Percentiles rank a stretch among this genome's conserved stretches.
phyloP scores from a whole-genome alignment of 2,797 vertebrate genomes.

The Ispidina lecontei region DNA sequence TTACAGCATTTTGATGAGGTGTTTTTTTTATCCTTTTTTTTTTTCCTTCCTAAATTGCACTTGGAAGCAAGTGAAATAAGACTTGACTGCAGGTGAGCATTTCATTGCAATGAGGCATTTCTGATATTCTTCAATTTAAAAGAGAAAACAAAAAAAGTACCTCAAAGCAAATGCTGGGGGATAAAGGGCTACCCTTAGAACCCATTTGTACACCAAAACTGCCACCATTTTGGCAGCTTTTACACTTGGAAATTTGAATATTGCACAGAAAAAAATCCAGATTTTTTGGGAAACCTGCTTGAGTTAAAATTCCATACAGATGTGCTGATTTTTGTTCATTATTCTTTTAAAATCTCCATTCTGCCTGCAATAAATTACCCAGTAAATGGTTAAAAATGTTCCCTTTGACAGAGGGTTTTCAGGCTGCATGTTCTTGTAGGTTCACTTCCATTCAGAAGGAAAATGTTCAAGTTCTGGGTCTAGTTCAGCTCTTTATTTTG shows the following conservation, averaged over 20 bases:
- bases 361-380: constrained; percentile 58
- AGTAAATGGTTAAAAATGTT: constrained; percentile 44
- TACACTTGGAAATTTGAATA: constrained; percentile 70
- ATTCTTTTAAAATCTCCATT: constrained; percentile 29
- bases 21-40: background rate
- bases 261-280: constrained; percentile 70
- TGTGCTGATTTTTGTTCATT: background rate
- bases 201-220: constrained; percentile 56
- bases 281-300: constrained; percentile 55
- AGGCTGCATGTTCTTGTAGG: constrained; percentile 21
- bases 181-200: constrained; percentile 65
- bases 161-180: constrained; percentile 49
- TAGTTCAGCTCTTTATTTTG: constrained; percentile 29
- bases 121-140: constrained; percentile 49
- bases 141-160: constrained; percentile 24
- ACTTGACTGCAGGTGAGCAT: constrained; percentile 50
- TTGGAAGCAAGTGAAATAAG: constrained; percentile 49
- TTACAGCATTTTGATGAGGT: constrained; percentile 47
- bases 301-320: constrained; percentile 15
- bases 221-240: constrained; percentile 12
- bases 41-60: constrained; percentile 53
- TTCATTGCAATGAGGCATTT: constrained; percentile 47
- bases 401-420: constrained; percentile 49
- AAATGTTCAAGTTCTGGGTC: constrained; percentile 1
- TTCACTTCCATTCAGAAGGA: constrained; percentile 1